Evolutionary conservation across 2,797 vertebrate species (phyloP).

Genomic region (Sebastes nivosus): DNA sequence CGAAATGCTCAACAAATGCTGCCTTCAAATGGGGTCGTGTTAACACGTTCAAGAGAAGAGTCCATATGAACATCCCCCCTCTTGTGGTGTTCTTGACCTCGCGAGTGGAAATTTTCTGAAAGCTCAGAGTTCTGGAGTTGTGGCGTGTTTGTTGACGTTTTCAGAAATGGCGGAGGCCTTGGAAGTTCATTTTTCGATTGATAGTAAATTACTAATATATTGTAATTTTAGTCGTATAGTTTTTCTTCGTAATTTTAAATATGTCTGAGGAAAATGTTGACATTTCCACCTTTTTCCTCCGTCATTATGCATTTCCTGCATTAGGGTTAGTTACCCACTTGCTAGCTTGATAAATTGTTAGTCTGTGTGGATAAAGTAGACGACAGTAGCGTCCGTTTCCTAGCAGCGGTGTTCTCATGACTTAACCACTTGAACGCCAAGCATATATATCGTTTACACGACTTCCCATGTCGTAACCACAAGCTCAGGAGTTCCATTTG

Average conservation of each 20-base stretch:
- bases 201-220: background rate
- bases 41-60: background rate
- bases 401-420: background rate
- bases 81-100: background rate
- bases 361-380: background rate
- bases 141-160: background rate
- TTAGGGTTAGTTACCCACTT: background rate
- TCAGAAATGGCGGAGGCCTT: background rate
- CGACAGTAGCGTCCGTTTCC: background rate
- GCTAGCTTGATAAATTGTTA: background rate
- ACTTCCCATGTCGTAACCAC: too few species aligned
- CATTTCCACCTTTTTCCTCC: background rate
- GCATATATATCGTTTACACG: background rate
- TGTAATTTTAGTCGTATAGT: background rate
- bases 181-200: too few species aligned
- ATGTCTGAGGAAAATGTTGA: background rate
- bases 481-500: background rate
- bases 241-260: background rate
- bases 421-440: background rate
- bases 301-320: background rate
- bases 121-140: background rate
- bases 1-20: background rate
- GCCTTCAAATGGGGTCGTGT: background rate
- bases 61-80: accelerated
- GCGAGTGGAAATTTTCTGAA: background rate